These are phyloP conservation scores for Cassiopea xamachana DNA, from an alignment of 30 jellyfish, hydroid and myxozoan genomes.

Conservation along the genomic window DNA sequence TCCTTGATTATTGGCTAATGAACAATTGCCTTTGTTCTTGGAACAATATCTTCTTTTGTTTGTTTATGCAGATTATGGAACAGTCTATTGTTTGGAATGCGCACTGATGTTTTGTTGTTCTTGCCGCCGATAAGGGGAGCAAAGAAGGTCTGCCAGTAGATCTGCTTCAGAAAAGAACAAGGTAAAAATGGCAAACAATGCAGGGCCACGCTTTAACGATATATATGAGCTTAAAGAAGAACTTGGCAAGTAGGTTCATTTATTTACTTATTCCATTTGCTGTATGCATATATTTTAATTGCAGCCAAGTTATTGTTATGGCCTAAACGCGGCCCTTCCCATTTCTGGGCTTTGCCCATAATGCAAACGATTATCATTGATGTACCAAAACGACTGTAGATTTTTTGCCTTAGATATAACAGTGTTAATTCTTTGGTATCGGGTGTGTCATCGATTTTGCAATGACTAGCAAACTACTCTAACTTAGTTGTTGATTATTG, in stretches of 20 bases:
- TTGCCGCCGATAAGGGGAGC: constrained; percentile 43
- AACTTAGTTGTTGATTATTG: not conserved
- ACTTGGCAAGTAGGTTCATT: constrained; percentile 93
- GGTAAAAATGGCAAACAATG: constrained; percentile 67
- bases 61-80: not conserved
- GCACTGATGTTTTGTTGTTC: constrained; percentile 32
- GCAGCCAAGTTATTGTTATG: not conserved
- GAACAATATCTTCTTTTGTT: not conserved
- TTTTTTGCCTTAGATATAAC: too few species aligned
- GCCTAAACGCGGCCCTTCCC: constrained; percentile 61
- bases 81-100: constrained; percentile 11
- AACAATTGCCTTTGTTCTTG: not conserved
- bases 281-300: not conserved
- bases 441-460: not conserved
- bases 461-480: not conserved
- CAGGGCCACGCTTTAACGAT: constrained; percentile 88
- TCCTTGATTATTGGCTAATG: not conserved
- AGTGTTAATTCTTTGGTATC: not conserved
- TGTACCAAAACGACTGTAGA: too few species aligned
- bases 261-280: constrained; percentile 1
- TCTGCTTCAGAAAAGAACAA: constrained; percentile 25
- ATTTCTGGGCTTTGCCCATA: constrained; percentile 40
- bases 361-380: too few species aligned
- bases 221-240: constrained; percentile 97
- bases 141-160: not conserved